Conservation (phyloP, 1,140 invertebrate species). For the Heliconius hewitsoni region DNA sequence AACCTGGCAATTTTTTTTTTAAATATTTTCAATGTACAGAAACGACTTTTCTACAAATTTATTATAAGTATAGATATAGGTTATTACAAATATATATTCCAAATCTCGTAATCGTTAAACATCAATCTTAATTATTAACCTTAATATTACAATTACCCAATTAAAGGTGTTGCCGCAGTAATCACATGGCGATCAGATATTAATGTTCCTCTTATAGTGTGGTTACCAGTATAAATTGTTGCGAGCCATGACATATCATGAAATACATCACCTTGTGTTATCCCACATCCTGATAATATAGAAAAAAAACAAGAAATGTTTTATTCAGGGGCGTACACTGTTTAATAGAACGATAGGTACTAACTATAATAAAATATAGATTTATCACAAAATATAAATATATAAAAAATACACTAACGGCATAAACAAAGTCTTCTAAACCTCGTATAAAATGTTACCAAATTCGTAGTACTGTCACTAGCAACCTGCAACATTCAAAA, state of each 20-base stretch:
- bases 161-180: conserved; percentile 78
- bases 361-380: no score
- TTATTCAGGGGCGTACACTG: no score
- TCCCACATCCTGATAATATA: conserved; percentile 19
- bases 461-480: conserved; percentile 18
- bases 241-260: conserved; percentile 83
- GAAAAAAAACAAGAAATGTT: no score
- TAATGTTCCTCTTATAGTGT: conserved; percentile 71
- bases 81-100: no score
- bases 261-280: conserved; percentile 30
- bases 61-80: no score
- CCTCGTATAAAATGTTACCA: conserved; percentile 27
- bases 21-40: no score
- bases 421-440: conserved; percentile 28
- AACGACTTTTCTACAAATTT: no score
- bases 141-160: conserved; percentile 62
- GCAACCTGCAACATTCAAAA: conserved; percentile 7
- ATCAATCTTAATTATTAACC: not conserved
- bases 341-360: no score
- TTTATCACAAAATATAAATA: not conserved
- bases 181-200: conserved; percentile 83
- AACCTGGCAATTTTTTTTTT: no score
- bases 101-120: not conserved
- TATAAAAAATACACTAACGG: conserved; percentile 29
- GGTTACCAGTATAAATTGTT: conserved; percentile 61